A percentile compares a stretch with the other conserved stretches of the same genome.
These are phyloP conservation scores for Ramphastos sulfuratus DNA, from an alignment of 2,113 vertebrate species.

Conservation along the genomic window DNA sequence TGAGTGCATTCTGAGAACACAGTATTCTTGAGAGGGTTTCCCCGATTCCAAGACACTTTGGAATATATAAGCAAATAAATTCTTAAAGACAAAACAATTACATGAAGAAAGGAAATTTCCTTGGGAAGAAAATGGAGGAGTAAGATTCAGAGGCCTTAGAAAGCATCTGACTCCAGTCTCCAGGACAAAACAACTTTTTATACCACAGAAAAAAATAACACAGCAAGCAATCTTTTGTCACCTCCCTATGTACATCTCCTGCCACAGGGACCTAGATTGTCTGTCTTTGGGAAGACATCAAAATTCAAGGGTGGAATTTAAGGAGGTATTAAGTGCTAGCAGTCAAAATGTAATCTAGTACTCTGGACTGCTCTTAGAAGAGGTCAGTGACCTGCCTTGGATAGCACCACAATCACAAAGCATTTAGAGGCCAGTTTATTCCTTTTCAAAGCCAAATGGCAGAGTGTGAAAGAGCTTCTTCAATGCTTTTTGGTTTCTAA, in stretches of 20 bases:
- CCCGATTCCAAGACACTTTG: not conserved
- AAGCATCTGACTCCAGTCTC: not conserved
- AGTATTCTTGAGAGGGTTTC: not conserved
- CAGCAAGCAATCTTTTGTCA: not conserved
- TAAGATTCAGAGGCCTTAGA: constrained; percentile 6
- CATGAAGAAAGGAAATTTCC: not conserved
- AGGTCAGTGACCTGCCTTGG: not conserved
- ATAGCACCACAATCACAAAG: not conserved
- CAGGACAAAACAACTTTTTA: constrained; percentile 2
- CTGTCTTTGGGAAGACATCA: not conserved
- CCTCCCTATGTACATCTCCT: not conserved
- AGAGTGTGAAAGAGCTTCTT: not conserved
- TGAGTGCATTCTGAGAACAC: not conserved
- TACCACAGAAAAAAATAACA: not conserved
- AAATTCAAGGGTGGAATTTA: constrained; percentile 6
- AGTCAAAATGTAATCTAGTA: not conserved
- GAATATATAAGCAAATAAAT: not conserved
- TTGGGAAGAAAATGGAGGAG: not conserved
- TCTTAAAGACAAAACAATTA: constrained; percentile 11
- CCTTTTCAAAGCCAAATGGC: not conserved
- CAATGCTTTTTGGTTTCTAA: not conserved
- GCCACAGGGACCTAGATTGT: not conserved
- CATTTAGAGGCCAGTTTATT: not conserved
- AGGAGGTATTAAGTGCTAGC: not conserved
- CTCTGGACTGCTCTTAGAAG: not conserved